Conservation (phyloP, 1,140 invertebrate genomes). For the Caerostris extrusa region DNA sequence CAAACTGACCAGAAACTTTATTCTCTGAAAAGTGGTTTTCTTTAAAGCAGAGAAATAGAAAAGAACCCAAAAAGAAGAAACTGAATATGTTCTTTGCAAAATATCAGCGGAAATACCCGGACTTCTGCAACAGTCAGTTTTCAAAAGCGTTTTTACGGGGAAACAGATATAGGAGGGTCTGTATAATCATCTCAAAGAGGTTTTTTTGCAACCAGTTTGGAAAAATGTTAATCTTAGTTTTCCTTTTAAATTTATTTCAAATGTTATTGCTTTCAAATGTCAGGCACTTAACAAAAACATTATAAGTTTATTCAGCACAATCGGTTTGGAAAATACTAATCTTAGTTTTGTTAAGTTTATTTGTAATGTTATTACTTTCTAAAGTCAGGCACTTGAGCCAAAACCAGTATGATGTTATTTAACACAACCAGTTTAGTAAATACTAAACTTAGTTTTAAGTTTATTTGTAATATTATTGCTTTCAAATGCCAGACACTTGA, state of each 20-base stretch:
- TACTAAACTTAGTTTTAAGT: too few relatives aligned
- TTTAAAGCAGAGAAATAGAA: conserved; percentile 39
- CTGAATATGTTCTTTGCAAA: conserved; percentile 32
- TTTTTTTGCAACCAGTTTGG: neutral
- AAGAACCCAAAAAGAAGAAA: conserved; percentile 51
- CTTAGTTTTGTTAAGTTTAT: too few relatives aligned
- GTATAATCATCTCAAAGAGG: neutral
- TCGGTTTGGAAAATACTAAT: too few relatives aligned
- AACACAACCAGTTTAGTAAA: too few relatives aligned
- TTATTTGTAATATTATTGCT: too few relatives aligned
- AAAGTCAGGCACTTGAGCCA: neutral
- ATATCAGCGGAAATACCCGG: neutral
- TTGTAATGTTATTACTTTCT: neutral
- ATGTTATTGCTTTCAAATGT: neutral
- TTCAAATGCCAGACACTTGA: too few relatives aligned
- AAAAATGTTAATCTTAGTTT: neutral
- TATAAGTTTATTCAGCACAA: too few relatives aligned
- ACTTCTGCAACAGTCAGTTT: conserved; percentile 37
- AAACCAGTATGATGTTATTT: neutral
- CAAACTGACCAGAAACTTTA: conserved; percentile 74
- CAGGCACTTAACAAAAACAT: too few relatives aligned
- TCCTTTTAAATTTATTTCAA: neutral
- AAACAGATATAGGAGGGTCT: neutral
- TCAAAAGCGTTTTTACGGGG: conserved; percentile 10
- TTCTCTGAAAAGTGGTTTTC: conserved; percentile 38